A percentile compares a stretch with the other conserved stretches of the same genome.
These are phyloP conservation scores for Triplophysa rosa DNA, from an alignment of 2,113 vertebrate genomes.

Conservation along the genomic window DNA sequence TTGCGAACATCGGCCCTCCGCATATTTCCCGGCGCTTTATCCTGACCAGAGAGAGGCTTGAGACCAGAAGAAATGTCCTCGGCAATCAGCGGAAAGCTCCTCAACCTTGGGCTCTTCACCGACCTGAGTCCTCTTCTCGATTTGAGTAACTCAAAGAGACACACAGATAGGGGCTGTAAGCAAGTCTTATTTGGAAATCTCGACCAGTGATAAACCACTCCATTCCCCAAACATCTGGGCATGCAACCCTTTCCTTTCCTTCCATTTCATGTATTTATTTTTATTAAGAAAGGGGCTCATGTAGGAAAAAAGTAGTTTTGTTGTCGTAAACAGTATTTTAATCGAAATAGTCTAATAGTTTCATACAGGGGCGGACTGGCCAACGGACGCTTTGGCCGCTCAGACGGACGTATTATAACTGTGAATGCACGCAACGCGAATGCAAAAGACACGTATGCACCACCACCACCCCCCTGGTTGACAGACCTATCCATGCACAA, in stretches of 20 bases:
- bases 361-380: too few species aligned
- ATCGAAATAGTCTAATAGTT: too few species aligned
- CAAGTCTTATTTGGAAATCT: constrained; percentile 64
- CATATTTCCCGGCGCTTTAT: constrained; percentile 46
- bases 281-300: too few species aligned
- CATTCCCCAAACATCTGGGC: constrained; percentile 12
- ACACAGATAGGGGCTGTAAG: constrained; percentile 72
- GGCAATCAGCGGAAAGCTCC: constrained; percentile 70
- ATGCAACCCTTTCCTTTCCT: background rate
- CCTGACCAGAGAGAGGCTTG: constrained; percentile 43
- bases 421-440: too few species aligned
- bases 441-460: too few species aligned
- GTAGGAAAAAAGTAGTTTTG: too few species aligned
- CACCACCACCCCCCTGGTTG: too few species aligned
- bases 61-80: constrained; percentile 67
- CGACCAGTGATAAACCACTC: constrained; percentile 22
- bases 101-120: constrained; percentile 70
- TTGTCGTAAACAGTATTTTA: too few species aligned
- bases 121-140: constrained; percentile 63
- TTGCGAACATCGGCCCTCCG: constrained; percentile 23
- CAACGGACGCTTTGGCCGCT: too few species aligned
- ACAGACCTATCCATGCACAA: too few species aligned
- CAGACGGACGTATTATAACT: too few species aligned
- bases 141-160: constrained; percentile 71
- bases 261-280: background rate